Percentiles rank a stretch among this genome's conserved stretches.
phyloP scores from a whole-genome alignment of 2,888 invertebrate species.

The Antheraea yamamai region DNA sequence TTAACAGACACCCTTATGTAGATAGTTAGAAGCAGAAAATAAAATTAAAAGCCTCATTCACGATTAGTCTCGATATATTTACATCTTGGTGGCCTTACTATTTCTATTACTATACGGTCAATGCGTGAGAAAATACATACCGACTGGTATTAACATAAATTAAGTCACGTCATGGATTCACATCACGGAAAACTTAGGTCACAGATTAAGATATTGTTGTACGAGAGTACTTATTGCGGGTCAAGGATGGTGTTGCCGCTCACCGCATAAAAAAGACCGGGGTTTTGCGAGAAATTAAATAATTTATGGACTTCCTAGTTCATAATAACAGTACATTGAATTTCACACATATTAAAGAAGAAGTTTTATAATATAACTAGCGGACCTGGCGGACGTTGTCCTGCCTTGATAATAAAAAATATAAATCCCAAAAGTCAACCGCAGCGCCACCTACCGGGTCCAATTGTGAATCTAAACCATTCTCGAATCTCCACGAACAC shows the following conservation, averaged over 20 bases:
- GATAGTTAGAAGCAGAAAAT: too few species aligned
- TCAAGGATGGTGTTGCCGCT: slow-evolving; percentile 32
- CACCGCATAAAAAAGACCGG: not conserved
- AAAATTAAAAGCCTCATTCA: too few species aligned
- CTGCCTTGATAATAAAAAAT: too few species aligned
- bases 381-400: too few species aligned
- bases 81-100: not conserved
- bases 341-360: not conserved
- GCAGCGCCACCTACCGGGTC: too few species aligned
- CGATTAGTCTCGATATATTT: not conserved
- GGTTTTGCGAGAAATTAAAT: not conserved
- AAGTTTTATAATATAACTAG: too few species aligned
- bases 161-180: slow-evolving; percentile 25
- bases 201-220: slow-evolving; percentile 33
- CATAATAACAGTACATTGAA: not conserved
- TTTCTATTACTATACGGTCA: not conserved
- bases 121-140: not conserved
- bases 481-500: too few species aligned
- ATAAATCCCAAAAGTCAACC: too few species aligned
- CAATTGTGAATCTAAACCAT: too few species aligned
- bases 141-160: slow-evolving; percentile 18
- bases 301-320: not conserved
- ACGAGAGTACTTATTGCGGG: slow-evolving; percentile 25
- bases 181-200: slow-evolving; percentile 50
- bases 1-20: too few species aligned